Evolutionary conservation across 2,113 vertebrate species (phyloP).

Genomic region (Urocitellus parryii): DNA sequence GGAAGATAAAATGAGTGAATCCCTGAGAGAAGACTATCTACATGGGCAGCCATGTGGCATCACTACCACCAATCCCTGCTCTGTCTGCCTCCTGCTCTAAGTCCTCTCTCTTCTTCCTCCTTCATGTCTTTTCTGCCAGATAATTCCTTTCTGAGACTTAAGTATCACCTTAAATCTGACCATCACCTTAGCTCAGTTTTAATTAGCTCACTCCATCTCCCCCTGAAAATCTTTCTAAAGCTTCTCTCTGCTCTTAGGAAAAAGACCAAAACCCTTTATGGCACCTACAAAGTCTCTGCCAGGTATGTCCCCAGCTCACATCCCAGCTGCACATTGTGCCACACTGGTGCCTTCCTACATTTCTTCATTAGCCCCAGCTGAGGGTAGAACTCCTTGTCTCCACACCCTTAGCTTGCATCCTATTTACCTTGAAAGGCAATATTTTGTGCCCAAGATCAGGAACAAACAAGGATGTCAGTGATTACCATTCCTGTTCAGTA

Average conservation of each 20-base stretch:
- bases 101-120: background rate
- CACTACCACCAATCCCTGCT: no score
- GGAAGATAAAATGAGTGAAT: background rate
- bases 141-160: background rate
- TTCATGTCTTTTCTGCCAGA: background rate
- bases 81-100: background rate
- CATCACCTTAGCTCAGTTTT: background rate
- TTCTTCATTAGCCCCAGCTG: background rate
- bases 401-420: background rate
- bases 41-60: background rate
- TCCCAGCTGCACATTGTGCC: background rate
- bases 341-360: background rate
- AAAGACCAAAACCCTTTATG: background rate
- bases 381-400: background rate
- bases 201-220: background rate
- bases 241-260: background rate
- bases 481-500: background rate
- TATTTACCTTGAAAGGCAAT: background rate
- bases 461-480: background rate
- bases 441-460: background rate
- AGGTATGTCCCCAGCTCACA: background rate
- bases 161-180: background rate
- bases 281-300: background rate
- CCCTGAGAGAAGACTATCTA: background rate
- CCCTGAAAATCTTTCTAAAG: background rate